Evolutionary conservation across 2,888 invertebrate genomes (phyloP).

Genomic region (Pseudococcus viburni): DNA sequence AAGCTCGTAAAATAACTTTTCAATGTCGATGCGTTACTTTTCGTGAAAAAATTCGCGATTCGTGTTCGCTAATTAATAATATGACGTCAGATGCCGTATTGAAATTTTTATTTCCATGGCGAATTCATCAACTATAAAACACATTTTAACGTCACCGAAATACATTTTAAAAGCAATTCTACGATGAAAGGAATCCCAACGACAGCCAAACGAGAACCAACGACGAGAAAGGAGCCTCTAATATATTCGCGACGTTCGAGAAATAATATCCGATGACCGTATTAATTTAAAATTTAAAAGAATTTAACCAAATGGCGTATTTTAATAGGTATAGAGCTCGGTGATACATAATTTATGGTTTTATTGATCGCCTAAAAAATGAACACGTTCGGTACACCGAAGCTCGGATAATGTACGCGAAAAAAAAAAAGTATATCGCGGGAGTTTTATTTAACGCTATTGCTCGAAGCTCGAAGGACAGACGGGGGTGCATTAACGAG

Average conservation of each 20-base stretch:
- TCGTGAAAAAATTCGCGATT: not conserved
- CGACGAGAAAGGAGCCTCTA: not conserved
- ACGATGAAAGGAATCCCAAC: not conserved
- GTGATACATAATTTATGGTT: conserved; percentile 23
- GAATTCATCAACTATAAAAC: not conserved
- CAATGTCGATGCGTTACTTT: not conserved
- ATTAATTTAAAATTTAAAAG: not conserved
- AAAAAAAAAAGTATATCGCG: not conserved
- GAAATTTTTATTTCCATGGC: not conserved
- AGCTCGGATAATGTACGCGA: not conserved
- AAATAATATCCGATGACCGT: not conserved
- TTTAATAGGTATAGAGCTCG: not conserved
- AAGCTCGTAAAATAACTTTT: too few relatives aligned
- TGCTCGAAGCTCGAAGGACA: not conserved
- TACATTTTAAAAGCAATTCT: not conserved
- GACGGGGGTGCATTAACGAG: not conserved
- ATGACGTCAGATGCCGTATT: not conserved
- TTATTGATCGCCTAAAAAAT: conserved; percentile 3
- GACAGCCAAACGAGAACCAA: not conserved
- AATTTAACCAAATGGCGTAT: not conserved
- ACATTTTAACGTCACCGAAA: not conserved
- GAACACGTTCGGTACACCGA: not conserved
- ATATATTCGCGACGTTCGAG: not conserved
- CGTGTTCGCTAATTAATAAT: not conserved
- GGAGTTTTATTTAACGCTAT: conserved; percentile 27